Evolutionary conservation across 2,888 invertebrate genomes (phyloP).

Genomic region (Cryptocephalus primarius): DNA sequence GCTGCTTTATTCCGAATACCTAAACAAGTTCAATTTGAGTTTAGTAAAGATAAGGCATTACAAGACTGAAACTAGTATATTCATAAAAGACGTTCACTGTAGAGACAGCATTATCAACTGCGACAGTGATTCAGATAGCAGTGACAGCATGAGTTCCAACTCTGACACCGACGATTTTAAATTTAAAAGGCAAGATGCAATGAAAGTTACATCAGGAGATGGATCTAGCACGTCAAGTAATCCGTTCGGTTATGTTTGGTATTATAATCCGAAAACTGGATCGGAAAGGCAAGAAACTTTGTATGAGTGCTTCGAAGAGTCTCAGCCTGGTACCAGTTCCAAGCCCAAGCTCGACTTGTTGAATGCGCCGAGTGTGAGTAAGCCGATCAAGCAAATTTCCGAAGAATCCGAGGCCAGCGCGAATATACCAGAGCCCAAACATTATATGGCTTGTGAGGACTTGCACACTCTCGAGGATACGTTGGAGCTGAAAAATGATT

Average conservation of each 20-base stretch:
- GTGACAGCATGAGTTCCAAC: constrained; percentile 31
- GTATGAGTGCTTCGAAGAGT: constrained; percentile 36
- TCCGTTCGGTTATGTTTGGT: constrained; percentile 57
- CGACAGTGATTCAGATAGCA: constrained; percentile 38
- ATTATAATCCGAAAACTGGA: constrained; percentile 45
- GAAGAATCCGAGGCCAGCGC: constrained; percentile 52
- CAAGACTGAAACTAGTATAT: constrained; percentile 37
- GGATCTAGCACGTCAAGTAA: constrained; percentile 47
- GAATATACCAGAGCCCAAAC: constrained; percentile 44
- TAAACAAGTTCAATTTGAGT: constrained; percentile 43
- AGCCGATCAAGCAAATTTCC: constrained; percentile 30
- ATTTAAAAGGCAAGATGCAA: constrained; percentile 49
- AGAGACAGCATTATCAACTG: constrained; percentile 31
- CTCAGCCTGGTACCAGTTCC: constrained; percentile 5
- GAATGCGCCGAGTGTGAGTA: constrained; percentile 31
- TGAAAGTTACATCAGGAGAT: constrained; percentile 32
- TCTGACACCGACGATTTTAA: constrained; percentile 33
- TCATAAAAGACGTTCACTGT: constrained; percentile 25
- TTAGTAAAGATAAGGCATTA: constrained; percentile 44
- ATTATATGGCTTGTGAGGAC: constrained; percentile 57
- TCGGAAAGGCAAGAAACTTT: constrained; percentile 31
- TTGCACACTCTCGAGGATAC: constrained; percentile 53
- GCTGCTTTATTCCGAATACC: constrained; percentile 55
- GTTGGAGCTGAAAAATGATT: constrained; percentile 39
- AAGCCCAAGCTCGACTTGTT: constrained; percentile 3